Percentiles rank a stretch among this genome's conserved stretches.
Conservation (phyloP, 1,140 invertebrate genomes). For the Elymnias hypermnestra region DNA sequence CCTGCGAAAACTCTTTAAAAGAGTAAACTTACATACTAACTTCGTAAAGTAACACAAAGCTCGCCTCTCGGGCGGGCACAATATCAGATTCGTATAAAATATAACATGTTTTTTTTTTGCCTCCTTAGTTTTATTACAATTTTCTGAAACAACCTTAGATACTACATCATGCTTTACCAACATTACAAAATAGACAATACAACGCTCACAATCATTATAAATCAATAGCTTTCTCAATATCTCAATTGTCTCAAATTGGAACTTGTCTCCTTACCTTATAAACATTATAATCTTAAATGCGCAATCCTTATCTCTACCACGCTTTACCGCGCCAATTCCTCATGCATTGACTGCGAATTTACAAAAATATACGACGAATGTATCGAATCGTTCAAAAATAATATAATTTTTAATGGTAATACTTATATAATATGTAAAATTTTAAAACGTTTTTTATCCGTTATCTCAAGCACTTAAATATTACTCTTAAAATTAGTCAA, state of each 20-base stretch:
- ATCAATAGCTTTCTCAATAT: slow-evolving; percentile 57
- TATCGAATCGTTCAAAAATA: slow-evolving; percentile 60
- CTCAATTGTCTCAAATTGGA: slow-evolving; percentile 62
- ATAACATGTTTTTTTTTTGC: slow-evolving; percentile 67
- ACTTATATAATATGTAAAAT: slow-evolving; percentile 42
- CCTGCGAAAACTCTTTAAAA: slow-evolving; percentile 77
- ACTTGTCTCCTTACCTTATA: slow-evolving; percentile 41
- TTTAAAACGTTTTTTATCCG: slow-evolving; percentile 52
- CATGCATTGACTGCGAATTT: slow-evolving; percentile 58
- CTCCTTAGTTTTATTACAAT: slow-evolving; percentile 72
- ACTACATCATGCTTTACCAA: slow-evolving; percentile 64
- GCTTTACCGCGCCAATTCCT: slow-evolving; percentile 63
- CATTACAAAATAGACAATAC: slow-evolving; percentile 73
- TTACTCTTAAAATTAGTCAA: slow-evolving; percentile 56
- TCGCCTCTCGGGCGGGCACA: slow-evolving; percentile 37
- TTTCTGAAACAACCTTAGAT: slow-evolving; percentile 73
- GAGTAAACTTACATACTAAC: slow-evolving; percentile 74
- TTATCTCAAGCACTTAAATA: slow-evolving; percentile 59
- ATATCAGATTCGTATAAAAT: slow-evolving; percentile 72
- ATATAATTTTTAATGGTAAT: slow-evolving; percentile 63
- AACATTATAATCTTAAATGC: slow-evolving; percentile 41
- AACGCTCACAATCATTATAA: slow-evolving; percentile 66
- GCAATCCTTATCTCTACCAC: slow-evolving; percentile 30
- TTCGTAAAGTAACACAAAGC: slow-evolving; percentile 71
- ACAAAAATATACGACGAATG: slow-evolving; percentile 72